A percentile compares a stretch with the other conserved stretches of the same genome.
phyloP scores from a whole-genome alignment of 1,140 invertebrate species.

The Monochamus saltuarius region DNA sequence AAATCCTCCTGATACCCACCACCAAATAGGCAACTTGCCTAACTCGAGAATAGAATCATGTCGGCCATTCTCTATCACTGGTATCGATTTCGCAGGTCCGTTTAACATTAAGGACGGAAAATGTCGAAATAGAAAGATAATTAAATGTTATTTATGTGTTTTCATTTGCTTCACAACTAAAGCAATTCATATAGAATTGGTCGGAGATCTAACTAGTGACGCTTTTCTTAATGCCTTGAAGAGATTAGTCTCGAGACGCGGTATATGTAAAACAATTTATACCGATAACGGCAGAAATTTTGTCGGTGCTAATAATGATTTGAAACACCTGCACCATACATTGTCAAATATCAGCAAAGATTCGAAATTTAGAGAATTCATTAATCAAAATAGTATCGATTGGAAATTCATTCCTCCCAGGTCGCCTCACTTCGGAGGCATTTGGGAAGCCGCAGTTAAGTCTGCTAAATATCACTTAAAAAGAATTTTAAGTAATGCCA shows the following conservation, averaged over 20 bases:
- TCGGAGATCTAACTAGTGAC: constrained; percentile 34
- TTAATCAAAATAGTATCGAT: not conserved
- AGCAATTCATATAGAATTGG: constrained; percentile 47
- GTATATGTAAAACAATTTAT: not conserved
- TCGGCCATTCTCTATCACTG: constrained; percentile 27
- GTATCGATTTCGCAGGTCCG: constrained; percentile 39
- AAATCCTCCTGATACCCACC: not conserved
- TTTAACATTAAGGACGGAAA: constrained; percentile 33
- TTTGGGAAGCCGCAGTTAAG: constrained; percentile 17
- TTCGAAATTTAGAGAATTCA: not conserved
- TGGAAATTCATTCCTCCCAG: constrained; percentile 16
- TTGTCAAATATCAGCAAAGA: not conserved
- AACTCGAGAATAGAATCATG: constrained; percentile 6
- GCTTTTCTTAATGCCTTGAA: constrained; percentile 37
- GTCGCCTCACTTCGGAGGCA: constrained; percentile 15
- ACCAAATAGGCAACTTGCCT: constrained; percentile 16
- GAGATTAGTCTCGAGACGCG: constrained; percentile 48
- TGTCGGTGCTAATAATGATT: constrained; percentile 1
- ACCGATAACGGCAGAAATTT: not conserved
- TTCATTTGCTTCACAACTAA: constrained; percentile 30
- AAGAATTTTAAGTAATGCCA: not conserved
- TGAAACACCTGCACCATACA: not conserved
- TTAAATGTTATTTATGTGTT: constrained; percentile 40
- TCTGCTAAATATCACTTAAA: constrained; percentile 10
- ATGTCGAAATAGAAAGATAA: constrained; percentile 25